phyloP scores from a whole-genome alignment of 92 coral and sea anemone genomes.

The Zoanthus sociatus region DNA sequence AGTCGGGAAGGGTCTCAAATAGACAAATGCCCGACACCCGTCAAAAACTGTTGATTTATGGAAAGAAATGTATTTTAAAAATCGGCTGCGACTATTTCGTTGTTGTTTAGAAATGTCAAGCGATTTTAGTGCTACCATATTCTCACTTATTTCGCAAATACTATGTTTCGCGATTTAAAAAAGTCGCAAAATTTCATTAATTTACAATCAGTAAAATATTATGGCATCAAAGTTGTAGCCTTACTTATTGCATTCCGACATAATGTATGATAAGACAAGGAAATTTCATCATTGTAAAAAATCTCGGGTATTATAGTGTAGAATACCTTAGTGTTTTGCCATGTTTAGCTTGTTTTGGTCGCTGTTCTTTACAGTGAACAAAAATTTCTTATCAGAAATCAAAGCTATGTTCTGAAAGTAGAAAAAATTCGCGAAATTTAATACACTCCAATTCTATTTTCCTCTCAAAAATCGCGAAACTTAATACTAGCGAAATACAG shows the following conservation, averaged over 20 bases:
- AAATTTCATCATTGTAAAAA: background rate
- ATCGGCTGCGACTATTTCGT: background rate
- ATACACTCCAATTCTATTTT: background rate
- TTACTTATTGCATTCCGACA: background rate
- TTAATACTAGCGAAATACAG: background rate
- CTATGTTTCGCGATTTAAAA: background rate
- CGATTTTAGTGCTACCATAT: background rate
- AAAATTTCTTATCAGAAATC: background rate
- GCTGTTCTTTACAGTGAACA: no score
- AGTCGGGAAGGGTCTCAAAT: no score
- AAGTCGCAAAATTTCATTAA: background rate
- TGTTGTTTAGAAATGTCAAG: background rate
- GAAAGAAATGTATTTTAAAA: background rate
- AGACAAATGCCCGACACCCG: background rate
- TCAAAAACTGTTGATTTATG: background rate
- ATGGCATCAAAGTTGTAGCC: background rate
- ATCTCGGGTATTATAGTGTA: background rate
- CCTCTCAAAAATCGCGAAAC: background rate
- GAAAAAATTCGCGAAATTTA: background rate
- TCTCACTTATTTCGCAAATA: background rate
- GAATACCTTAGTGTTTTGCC: background rate
- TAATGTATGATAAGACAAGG: background rate
- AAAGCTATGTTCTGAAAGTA: background rate
- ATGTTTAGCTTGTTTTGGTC: background rate
- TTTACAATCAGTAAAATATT: background rate